Evolutionary conservation across 2,797 vertebrate species (phyloP), one percentile per base, ranked within the genome.

Genomic region (Micropoecilia bifurca): DNA sequence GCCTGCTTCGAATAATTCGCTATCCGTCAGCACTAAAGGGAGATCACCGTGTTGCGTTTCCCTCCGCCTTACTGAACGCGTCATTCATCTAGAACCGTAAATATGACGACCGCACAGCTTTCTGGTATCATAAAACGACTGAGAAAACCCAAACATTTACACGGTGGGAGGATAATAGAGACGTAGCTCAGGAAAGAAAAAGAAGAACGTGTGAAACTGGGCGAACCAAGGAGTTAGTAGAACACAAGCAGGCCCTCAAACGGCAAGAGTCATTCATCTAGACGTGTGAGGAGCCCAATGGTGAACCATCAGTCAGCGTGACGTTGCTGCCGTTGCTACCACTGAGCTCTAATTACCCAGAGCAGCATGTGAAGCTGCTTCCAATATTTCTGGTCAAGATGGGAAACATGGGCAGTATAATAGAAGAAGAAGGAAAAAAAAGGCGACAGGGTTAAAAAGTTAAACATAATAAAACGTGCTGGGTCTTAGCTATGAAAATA

Each of bases 311-410:
- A 78, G 77, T 90, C 92, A 92, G 92, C 79, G 71, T 79, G 84
- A 88, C 80, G 74, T 76, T 86, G 84, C 82, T 76, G 83, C 79
- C 78, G 83, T 72, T 81, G 81, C 86, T 41, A 76, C 90, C 84
- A 86, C 91, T 83, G 85, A 77, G 89, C 89, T 85, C 89, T 93
- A 94, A 95, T 94, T 93, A 95, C 92, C 89, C 89, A 92, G 76
- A 93, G 86, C 87, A 74, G 78, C 91, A 88, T 48, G 81, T 83
- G 80, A 86, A 88, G 86, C 55, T 83, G 85, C 83, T 87, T 90
- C 87, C 90, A 89, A 94, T 89, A 92, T 91, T 84, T 76, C 84
- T 83, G 87, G 86, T 90, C 86, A 90, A 87, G 77, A 87, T 80
- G 78, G 79, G 88, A 84, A 84, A 80, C 71, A 69, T 48, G 71